phyloP scores from a whole-genome alignment of 2,113 vertebrate species.

The Oreochromis spilurus region DNA sequence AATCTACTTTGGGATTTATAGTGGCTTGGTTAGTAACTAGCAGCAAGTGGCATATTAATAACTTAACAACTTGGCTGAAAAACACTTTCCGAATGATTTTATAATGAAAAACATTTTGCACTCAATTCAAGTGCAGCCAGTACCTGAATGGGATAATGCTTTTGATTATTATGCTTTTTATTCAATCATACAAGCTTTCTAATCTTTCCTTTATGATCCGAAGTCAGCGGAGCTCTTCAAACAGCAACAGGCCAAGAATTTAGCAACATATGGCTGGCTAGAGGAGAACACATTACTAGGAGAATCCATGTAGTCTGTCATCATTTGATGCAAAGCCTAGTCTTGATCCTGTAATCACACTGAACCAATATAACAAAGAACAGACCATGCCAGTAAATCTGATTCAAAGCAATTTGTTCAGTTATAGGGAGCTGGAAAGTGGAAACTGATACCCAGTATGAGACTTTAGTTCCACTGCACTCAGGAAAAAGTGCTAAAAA shows the following conservation, averaged over 20 bases:
- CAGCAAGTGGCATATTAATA: conserved; percentile 21
- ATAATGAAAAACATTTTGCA: conserved; percentile 23
- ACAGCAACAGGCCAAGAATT: not conserved
- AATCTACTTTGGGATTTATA: not conserved
- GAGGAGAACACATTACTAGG: not conserved
- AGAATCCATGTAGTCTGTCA: conserved; percentile 58
- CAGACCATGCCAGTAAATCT: conserved; percentile 60
- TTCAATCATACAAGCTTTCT: not conserved
- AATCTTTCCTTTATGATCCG: not conserved
- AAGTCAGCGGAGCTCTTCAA: not conserved
- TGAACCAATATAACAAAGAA: conserved; percentile 56
- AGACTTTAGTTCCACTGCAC: conserved; percentile 54
- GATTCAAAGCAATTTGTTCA: conserved; percentile 71
- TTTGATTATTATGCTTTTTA: not conserved
- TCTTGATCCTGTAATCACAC: conserved; percentile 59
- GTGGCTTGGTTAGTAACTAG: not conserved
- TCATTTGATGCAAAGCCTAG: conserved; percentile 46
- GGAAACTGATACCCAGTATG: conserved; percentile 56
- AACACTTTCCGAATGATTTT: conserved; percentile 41
- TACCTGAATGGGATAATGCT: not conserved
- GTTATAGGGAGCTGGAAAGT: conserved; percentile 65
- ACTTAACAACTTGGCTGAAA: conserved; percentile 18
- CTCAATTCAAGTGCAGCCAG: conserved; percentile 4
- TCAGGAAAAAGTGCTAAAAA: conserved; percentile 40
- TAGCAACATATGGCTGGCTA: not conserved